Percentiles rank a stretch among this genome's conserved stretches.
Conservation (phyloP, 2,113 vertebrate genomes). For the Junco hyemalis region DNA sequence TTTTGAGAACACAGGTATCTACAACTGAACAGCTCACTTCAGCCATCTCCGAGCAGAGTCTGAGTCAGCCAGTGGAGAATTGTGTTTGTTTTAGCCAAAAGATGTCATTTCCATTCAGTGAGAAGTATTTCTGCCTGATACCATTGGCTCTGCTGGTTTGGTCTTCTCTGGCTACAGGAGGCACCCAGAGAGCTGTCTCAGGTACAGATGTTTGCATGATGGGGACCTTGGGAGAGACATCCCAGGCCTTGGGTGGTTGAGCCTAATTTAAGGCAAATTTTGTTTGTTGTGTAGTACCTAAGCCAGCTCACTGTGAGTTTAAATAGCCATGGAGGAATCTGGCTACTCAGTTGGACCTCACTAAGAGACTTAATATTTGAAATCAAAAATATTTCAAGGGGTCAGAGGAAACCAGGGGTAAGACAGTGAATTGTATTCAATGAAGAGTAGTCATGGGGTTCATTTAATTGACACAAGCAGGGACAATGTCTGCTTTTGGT, state of each 20-base stretch:
- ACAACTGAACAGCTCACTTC: background rate
- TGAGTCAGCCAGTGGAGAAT: background rate
- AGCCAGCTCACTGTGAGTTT: background rate
- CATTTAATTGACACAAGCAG: background rate
- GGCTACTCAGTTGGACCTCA: background rate
- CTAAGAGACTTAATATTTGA: background rate
- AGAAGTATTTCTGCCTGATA: background rate
- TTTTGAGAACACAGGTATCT: background rate
- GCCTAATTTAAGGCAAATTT: background rate
- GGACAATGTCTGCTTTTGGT: background rate
- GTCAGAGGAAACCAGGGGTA: background rate
- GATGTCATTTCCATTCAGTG: rapidly evolving
- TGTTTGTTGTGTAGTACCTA: background rate
- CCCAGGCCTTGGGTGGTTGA: background rate
- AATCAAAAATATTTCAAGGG: background rate
- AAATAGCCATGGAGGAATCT: background rate
- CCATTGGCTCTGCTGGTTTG: background rate
- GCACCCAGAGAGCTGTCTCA: background rate
- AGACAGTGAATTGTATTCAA: background rate
- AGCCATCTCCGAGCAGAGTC: background rate
- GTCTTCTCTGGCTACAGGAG: background rate
- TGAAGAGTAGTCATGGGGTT: background rate
- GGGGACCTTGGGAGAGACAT: background rate
- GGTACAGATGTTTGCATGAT: background rate
- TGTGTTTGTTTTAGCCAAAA: background rate